Evolutionary conservation across 1,140 invertebrate genomes (phyloP).

Genomic region (Copidosoma floridanum): DNA sequence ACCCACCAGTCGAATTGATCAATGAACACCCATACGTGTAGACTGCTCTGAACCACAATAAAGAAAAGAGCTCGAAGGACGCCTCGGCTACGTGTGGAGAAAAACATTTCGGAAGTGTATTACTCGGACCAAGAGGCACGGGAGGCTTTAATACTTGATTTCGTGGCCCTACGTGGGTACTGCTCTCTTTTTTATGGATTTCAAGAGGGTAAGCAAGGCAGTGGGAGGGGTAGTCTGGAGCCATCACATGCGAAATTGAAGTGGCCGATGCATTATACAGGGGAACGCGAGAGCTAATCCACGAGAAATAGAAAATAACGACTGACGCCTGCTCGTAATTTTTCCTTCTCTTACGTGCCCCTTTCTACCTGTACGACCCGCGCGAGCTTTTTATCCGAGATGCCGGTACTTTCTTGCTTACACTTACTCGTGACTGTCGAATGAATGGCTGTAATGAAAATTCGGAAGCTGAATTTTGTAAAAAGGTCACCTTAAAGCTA

Average conservation of each 20-base stretch:
- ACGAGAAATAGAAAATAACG: conserved; percentile 2
- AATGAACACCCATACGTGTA: neutral
- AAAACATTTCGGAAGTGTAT: neutral
- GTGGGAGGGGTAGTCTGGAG: neutral
- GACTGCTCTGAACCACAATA: neutral
- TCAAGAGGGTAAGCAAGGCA: too few species aligned
- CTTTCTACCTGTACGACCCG: too few species aligned
- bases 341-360: too few species aligned
- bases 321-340: neutral
- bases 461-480: too few species aligned
- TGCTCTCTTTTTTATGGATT: conserved; percentile 26
- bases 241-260: conserved; percentile 14
- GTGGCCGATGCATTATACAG: conserved; percentile 18
- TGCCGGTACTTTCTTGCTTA: too few species aligned
- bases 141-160: conserved; percentile 23
- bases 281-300: neutral
- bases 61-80: neutral
- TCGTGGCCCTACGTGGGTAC: neutral
- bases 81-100: neutral
- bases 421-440: too few species aligned
- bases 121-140: neutral
- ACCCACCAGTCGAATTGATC: neutral
- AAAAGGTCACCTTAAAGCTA: too few species aligned
- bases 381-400: too few species aligned
- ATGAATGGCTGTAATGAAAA: too few species aligned